A percentile compares a stretch with the other conserved stretches of the same genome.
Evolutionary conservation across 2,888 invertebrate genomes (phyloP).

Genomic region (Chironomus tentans): DNA sequence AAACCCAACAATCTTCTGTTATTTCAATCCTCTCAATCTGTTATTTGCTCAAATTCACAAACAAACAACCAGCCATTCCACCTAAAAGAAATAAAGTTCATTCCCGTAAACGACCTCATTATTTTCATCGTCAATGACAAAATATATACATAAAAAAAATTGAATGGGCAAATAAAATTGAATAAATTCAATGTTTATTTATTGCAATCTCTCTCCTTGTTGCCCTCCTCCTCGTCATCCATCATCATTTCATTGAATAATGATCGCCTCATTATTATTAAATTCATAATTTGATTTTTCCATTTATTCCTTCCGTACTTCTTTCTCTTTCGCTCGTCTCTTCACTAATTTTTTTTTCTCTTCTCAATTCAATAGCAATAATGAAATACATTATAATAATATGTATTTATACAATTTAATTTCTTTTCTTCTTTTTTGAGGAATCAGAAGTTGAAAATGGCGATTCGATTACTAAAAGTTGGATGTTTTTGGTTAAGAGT

Average conservation of each 20-base stretch:
- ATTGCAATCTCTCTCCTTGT: constrained; percentile 8
- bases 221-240: not conserved
- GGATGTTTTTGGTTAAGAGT: not conserved
- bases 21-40: not conserved
- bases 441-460: not conserved
- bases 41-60: too few relatives aligned
- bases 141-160: not conserved
- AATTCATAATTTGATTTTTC: constrained; percentile 23
- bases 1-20: not conserved
- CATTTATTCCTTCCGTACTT: not conserved
- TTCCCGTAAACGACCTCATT: constrained; percentile 6
- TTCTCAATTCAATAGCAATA: not conserved
- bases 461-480: not conserved
- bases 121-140: not conserved
- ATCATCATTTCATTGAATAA: constrained; percentile 18
- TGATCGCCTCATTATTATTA: constrained; percentile 4
- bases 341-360: not conserved
- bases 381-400: not conserved
- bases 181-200: constrained; percentile 19
- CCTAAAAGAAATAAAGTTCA: not conserved
- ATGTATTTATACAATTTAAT: not conserved
- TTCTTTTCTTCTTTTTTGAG: not conserved
- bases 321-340: too few relatives aligned
- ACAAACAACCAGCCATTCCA: not conserved
- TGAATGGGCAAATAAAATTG: constrained; percentile 9